Evolutionary conservation across 2,888 invertebrate genomes (phyloP), one percentile per base, ranked within the genome.

Genomic region (Lepidochitona cinerea): DNA sequence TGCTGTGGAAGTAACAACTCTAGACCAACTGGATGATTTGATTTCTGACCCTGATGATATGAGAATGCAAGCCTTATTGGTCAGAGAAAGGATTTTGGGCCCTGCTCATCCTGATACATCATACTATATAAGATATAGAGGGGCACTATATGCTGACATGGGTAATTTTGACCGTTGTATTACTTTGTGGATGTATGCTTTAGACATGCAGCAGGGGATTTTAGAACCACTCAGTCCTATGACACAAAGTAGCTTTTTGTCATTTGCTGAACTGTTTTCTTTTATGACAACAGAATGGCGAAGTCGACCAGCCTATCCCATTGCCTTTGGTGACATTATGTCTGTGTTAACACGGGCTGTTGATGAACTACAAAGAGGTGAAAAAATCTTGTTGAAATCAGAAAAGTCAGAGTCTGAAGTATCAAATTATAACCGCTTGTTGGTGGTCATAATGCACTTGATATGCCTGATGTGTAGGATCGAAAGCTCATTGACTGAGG

Each of bases 101-200:
- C 97, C 97, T 1, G 97, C 96, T 9, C 98, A 98, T 93, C 97
- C 98, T 0, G 97, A 98, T 91, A 98, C 98, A 64, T 96, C 96
- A 86, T 98, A 98, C 92, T 98, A 97, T 92, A 97, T 98, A 82
- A 94, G 98, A 26, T 97, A 96, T 91, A 93, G 97, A 85, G 96
- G 96, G 75, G 96, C 96, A 0, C 94, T 97, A 79, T 98, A 97
- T 92, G 98, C 98, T 0, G 98, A 98, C 91, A 86, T 86, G 79
- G 96, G 98, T 1, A 95, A 97, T 86, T 98, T 97, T 92, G 93
- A 94, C 72, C 87, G 92, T 23, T 98, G 98, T 92, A 96, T 98
- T 79, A 95, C 95, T 86, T 93, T 98, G 79, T 98, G 98, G 98
- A 96, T 96, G 91, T 97, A 98, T 92, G 98, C 98, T 36, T 93